A percentile compares a stretch with the other conserved stretches of the same genome.
Conservation (phyloP, 1,140 invertebrate species). For the Pseudomyrmex sp. region DNA sequence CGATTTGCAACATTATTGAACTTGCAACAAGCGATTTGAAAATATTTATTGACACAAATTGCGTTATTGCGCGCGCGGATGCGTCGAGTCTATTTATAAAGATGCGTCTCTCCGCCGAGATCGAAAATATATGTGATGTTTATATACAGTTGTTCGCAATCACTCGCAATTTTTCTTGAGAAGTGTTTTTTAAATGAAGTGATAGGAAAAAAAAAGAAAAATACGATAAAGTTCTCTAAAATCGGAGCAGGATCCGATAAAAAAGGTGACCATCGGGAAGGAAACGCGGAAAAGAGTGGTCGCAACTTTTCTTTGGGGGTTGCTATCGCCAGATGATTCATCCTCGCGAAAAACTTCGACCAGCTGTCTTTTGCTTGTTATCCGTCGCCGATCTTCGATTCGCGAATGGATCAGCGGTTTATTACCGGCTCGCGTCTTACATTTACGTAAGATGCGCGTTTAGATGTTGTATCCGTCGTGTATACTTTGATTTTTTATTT, state of each 20-base stretch:
- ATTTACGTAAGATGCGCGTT: slow-evolving; percentile 27
- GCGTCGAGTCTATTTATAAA: slow-evolving; percentile 75
- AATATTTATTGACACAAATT: no score
- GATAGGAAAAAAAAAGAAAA: not conserved
- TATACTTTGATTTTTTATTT: slow-evolving; percentile 36
- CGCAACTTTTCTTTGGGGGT: slow-evolving; percentile 51
- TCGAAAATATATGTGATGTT: slow-evolving; percentile 19
- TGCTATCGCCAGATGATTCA: slow-evolving; percentile 60
- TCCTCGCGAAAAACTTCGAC: slow-evolving; percentile 62
- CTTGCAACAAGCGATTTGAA: not conserved
- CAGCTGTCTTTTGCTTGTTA: slow-evolving; percentile 74
- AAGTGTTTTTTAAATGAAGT: slow-evolving; percentile 7
- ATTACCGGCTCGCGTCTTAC: slow-evolving; percentile 43
- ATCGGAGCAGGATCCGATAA: slow-evolving; percentile 14
- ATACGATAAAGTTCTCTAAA: slow-evolving; percentile 14
- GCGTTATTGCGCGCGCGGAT: slow-evolving; percentile 42
- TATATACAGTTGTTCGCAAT: slow-evolving; percentile 7
- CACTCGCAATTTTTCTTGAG: not conserved
- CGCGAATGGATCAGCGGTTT: slow-evolving; percentile 4
- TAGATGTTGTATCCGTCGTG: slow-evolving; percentile 35
- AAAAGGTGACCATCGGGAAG: not conserved
- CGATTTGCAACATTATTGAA: not conserved
- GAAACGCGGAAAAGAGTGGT: slow-evolving; percentile 41
- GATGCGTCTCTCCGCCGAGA: not conserved
- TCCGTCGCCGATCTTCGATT: slow-evolving; percentile 62